Percentiles rank a stretch among this genome's conserved stretches.
These are phyloP conservation scores for Drosophila formosana DNA, from an alignment of 2,888 invertebrate species.

Conservation along the genomic window DNA sequence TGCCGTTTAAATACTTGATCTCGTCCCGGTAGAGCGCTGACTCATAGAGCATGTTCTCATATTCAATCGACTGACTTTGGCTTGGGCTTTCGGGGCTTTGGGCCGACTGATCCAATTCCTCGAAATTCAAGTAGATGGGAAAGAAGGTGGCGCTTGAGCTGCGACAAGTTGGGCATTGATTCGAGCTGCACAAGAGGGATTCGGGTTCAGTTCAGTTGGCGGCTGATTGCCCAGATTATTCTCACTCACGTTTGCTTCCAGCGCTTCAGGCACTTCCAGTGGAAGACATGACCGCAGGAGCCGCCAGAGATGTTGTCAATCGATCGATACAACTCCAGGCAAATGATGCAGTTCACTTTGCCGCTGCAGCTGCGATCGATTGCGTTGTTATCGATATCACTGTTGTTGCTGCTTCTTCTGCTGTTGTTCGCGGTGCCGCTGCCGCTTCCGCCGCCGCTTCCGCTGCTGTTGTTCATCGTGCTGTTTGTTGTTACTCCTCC, in stretches of 20 bases:
- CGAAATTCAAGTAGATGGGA: conserved; percentile 68
- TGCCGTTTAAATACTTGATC: conserved; percentile 55
- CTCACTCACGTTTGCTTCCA: conserved; percentile 9
- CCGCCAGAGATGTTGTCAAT: conserved; percentile 11
- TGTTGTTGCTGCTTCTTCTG: neutral
- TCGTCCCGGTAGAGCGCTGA: conserved; percentile 58
- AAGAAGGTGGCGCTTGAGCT: conserved; percentile 24
- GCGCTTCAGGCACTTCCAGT: conserved; percentile 17
- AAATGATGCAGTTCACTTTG: conserved; percentile 16
- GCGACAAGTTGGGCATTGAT: conserved; percentile 74
- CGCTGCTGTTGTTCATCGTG: conserved; percentile 3
- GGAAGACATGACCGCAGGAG: conserved; percentile 25
- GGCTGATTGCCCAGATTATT: neutral
- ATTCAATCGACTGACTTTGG: conserved; percentile 23
- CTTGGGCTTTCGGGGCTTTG: neutral
- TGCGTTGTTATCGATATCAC: neutral
- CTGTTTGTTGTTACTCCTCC: neutral
- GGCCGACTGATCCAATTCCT: conserved; percentile 33
- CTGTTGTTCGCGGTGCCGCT: neutral
- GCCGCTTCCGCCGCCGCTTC: neutral
- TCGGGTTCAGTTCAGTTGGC: neutral
- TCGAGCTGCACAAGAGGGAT: conserved; percentile 46
- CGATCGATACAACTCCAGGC: conserved; percentile 10
- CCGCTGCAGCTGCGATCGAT: neutral
- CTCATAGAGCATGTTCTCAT: conserved; percentile 61